These are phyloP conservation scores for Campoletis sonorensis DNA, from an alignment of 1,140 invertebrate species.

Conservation along the genomic window DNA sequence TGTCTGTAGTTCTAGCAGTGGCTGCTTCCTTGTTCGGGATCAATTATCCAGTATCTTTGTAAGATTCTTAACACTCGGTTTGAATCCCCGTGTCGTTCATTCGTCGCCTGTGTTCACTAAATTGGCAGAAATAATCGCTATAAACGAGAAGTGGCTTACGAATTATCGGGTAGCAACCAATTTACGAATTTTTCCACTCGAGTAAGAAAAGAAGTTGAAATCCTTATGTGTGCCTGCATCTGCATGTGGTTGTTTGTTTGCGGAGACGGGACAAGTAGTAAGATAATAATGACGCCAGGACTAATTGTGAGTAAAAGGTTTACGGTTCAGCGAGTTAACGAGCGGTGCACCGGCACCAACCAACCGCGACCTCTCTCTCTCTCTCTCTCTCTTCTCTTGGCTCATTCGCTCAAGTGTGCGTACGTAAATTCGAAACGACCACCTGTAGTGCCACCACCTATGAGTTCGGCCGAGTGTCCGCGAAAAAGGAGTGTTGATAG, in stretches of 20 bases:
- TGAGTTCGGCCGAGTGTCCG: conserved; percentile 1
- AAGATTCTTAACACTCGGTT: conserved; percentile 10
- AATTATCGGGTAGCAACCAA: neutral
- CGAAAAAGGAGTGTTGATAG: conserved; percentile 45
- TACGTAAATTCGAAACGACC: conserved; percentile 43
- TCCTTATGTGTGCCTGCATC: neutral
- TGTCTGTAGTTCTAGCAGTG: conserved; percentile 36
- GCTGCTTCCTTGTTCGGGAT: conserved; percentile 32
- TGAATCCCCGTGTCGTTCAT: conserved; percentile 57
- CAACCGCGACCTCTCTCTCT: conserved; percentile 28
- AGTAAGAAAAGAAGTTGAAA: conserved; percentile 13
- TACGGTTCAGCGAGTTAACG: conserved; percentile 50
- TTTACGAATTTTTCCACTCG: conserved; percentile 1
- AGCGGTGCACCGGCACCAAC: conserved; percentile 39
- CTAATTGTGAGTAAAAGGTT: conserved; percentile 53
- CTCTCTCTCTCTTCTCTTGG: too few relatives aligned
- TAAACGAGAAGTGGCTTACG: neutral
- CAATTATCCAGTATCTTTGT: neutral
- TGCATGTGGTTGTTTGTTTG: neutral
- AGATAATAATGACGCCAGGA: conserved; percentile 47
- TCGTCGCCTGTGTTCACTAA: neutral
- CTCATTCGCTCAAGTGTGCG: conserved; percentile 11
- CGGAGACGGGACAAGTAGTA: conserved; percentile 20
- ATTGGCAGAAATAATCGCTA: conserved; percentile 8
- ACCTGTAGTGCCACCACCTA: conserved; percentile 33